A percentile compares a stretch with the other conserved stretches of the same genome.
phyloP scores from a whole-genome alignment of 2,888 invertebrate genomes.

The Eristalis pertinax region DNA sequence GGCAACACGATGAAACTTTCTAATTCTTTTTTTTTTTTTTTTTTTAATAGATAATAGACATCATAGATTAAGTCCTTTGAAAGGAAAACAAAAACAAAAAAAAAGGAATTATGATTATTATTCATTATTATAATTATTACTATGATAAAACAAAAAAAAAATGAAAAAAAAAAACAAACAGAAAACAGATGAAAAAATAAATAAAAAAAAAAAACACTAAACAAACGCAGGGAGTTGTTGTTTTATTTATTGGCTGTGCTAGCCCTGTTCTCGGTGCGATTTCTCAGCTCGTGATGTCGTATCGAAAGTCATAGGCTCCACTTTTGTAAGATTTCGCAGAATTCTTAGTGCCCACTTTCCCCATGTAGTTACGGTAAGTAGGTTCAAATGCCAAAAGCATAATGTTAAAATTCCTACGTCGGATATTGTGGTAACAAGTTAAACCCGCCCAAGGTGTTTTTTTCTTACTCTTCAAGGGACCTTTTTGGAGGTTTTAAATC shows the following conservation, averaged over 20 bases:
- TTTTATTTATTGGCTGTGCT: not conserved
- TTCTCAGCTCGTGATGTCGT: too few relatives aligned
- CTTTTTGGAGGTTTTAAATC: too few relatives aligned
- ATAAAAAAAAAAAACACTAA: conserved; percentile 31
- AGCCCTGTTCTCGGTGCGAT: too few relatives aligned
- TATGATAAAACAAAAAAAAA: conserved; percentile 57
- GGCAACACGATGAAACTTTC: conserved; percentile 59
- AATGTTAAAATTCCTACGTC: too few relatives aligned
- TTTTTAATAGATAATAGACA: conserved; percentile 69
- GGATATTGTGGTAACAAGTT: too few relatives aligned
- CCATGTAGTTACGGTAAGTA: too few relatives aligned
- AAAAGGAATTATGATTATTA: conserved; percentile 65
- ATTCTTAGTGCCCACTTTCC: too few relatives aligned
- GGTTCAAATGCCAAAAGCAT: too few relatives aligned
- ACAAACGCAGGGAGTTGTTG: conserved; percentile 8
- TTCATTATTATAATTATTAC: conserved; percentile 70
- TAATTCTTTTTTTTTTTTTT: conserved; percentile 63
- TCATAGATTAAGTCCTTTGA: conserved; percentile 70
- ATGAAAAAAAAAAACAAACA: conserved; percentile 36
- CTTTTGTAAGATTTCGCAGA: too few relatives aligned
- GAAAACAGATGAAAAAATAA: conserved; percentile 38
- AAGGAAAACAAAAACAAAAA: conserved; percentile 57
- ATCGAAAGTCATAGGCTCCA: too few relatives aligned
- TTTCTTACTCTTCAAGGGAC: too few relatives aligned
- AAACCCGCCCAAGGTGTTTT: too few relatives aligned